Base-by-base conservation (phyloP, 1,140 invertebrate species). In the Monomorium pharaonis region DNA sequence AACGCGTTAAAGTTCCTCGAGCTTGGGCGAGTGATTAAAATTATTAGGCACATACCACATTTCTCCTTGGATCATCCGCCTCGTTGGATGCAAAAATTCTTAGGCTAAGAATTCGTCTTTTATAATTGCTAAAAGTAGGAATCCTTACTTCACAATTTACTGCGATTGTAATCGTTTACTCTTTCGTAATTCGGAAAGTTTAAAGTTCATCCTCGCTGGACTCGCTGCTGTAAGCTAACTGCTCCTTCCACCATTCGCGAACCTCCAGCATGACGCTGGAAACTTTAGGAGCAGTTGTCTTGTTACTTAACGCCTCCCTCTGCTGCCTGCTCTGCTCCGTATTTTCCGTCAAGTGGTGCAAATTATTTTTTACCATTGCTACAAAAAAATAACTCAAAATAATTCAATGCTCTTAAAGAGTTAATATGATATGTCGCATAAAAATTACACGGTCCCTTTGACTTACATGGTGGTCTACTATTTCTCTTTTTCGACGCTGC, bases 161-260 rank as follows among this genome's bases (percentile, higher is more conserved):
- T 42, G 10, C 27, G 18, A 77, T 77, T 6, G 37, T 37, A 42
- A 84, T 75, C 2, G 24, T 47, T 44, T 37, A 72, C 7, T n/a
- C 44, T 14, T 44, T 7, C 33, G 21, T 21, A 12, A 3, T 80
- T 56, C 24, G 24, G 1, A 56, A 65, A 10, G 30, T 58, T 87
- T 75, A 92, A 63, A 85, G 47, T 21, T 96, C 96, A 24, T 96
- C 96, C 49, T 96, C 96, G 81, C 96, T 96, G 24, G 95, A 95
- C 74, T 96, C 96, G 18, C 95, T 95, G 89, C 95, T 95, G 56
- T 95, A 96, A 16, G 95, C 94, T 14, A 97, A 93, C 92, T 97
- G 96, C 85, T 97, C 96, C 72, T 95, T 94, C 96, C 96, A 97
- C 96, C 96, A 97, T 89, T 97, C 96, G 56, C 95, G 95, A 37